Conservation (phyloP, 2,888 invertebrate genomes). For the Drosophila pullipes region DNA sequence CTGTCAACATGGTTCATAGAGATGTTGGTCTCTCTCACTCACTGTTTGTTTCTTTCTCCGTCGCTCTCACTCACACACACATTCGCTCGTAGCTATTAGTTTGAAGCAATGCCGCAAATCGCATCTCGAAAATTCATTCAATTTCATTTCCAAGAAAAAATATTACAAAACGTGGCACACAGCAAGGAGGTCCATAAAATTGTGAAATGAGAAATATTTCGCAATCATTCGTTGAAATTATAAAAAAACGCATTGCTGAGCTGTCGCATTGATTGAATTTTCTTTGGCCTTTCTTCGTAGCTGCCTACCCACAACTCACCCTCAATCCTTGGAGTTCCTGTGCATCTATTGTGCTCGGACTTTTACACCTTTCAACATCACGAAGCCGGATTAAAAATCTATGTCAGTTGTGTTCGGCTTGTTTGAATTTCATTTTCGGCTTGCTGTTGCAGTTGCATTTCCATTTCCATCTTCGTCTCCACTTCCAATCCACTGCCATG, state of each 20-base stretch:
- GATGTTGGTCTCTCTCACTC: slow-evolving; percentile 1
- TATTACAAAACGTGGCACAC: slow-evolving; percentile 26
- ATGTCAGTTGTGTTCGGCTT: slow-evolving; percentile 44
- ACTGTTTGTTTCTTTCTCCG: not conserved
- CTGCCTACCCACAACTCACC: not conserved
- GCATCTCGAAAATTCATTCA: slow-evolving; percentile 69
- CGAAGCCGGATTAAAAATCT: slow-evolving; percentile 53
- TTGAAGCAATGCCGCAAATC: slow-evolving; percentile 53
- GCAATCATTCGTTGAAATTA: slow-evolving; percentile 77
- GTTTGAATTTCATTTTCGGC: slow-evolving; percentile 62
- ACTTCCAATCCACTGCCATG: slow-evolving; percentile 8
- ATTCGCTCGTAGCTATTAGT: slow-evolving; percentile 38
- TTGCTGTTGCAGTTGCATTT: slow-evolving; percentile 37
- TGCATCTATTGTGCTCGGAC: slow-evolving; percentile 47
- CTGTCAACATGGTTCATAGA: slow-evolving; percentile 47
- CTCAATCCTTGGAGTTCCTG: slow-evolving; percentile 2
- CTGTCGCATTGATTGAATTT: slow-evolving; percentile 76
- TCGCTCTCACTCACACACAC: not conserved
- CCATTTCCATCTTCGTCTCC: slow-evolving; percentile 4
- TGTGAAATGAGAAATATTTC: slow-evolving; percentile 71
- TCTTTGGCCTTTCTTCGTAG: slow-evolving; percentile 19
- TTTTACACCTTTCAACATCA: slow-evolving; percentile 65
- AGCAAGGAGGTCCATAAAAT: slow-evolving; percentile 37
- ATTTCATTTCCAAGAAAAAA: slow-evolving; percentile 52
- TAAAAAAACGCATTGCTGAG: slow-evolving; percentile 78